Percentiles rank a stretch among this genome's conserved stretches.
Conservation (phyloP, 2,888 invertebrate genomes). For the Epinotia brunnichana region DNA sequence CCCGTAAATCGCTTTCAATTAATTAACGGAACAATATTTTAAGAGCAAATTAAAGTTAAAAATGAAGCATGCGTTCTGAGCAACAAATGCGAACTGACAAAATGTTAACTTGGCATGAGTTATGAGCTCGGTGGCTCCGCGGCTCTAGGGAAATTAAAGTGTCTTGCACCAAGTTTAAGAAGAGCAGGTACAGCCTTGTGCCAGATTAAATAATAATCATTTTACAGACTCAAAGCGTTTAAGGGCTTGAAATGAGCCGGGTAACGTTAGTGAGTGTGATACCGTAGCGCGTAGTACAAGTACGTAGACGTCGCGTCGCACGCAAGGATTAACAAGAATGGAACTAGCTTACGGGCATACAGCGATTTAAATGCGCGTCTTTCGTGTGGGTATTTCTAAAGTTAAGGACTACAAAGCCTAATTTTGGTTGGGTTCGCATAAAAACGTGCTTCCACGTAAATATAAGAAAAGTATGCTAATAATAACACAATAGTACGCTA, state of each 20-base stretch:
- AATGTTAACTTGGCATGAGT: constrained; percentile 82
- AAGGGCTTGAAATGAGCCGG: neutral
- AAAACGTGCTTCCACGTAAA: no score
- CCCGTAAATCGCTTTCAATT: constrained; percentile 54
- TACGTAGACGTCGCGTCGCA: neutral
- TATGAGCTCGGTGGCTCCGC: constrained; percentile 71
- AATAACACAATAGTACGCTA: no score
- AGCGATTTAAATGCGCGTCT: no score
- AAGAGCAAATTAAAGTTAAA: constrained; percentile 67
- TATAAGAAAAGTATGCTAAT: no score
- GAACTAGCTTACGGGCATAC: neutral
- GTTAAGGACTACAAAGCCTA: no score
- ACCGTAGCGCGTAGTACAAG: constrained; percentile 11
- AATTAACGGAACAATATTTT: constrained; percentile 62
- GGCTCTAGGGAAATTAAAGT: constrained; percentile 81
- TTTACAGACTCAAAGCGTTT: constrained; percentile 15
- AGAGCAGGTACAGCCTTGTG: constrained; percentile 65
- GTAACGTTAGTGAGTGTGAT: neutral
- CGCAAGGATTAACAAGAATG: neutral
- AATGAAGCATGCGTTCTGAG: constrained; percentile 66
- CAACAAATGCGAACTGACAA: constrained; percentile 81
- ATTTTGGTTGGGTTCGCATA: no score
- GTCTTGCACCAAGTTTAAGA: constrained; percentile 81
- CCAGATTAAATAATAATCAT: constrained; percentile 47
- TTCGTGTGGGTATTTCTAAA: no score